Conservation (phyloP, 2,797 vertebrate species). For the Clamator glandarius region DNA sequence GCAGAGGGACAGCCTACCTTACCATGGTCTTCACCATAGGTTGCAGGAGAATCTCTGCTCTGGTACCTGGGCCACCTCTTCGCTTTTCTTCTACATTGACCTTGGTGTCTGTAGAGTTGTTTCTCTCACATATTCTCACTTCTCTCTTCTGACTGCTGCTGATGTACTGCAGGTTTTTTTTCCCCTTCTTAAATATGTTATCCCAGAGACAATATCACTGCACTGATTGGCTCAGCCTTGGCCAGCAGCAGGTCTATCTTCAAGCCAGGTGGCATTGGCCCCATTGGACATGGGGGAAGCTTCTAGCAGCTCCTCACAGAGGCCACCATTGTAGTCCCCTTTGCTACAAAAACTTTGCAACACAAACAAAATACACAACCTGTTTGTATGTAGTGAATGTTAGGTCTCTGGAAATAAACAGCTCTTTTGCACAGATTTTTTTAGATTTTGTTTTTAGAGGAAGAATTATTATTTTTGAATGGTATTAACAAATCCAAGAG, state of each 20-base stretch:
- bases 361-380: not conserved
- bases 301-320: not conserved
- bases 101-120: not conserved
- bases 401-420: not conserved
- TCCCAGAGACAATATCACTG: not conserved
- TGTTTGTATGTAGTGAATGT: not conserved
- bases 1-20: not conserved
- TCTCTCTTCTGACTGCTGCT: not conserved
- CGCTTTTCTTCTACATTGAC: not conserved
- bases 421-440: not conserved
- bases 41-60: not conserved
- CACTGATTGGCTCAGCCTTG: not conserved
- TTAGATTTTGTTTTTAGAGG: not conserved
- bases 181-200: not conserved
- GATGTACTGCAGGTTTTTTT: not conserved
- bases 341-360: not conserved
- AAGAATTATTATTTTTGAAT: not conserved
- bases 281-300: not conserved
- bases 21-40: not conserved
- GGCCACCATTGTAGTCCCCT: not conserved
- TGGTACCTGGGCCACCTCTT: not conserved
- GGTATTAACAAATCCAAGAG: not conserved
- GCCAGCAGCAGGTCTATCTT: not conserved
- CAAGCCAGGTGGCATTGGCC: not conserved
- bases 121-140: not conserved